Conservation (phyloP, 2,113 vertebrate species). For the Picathartes gymnocephalus region DNA sequence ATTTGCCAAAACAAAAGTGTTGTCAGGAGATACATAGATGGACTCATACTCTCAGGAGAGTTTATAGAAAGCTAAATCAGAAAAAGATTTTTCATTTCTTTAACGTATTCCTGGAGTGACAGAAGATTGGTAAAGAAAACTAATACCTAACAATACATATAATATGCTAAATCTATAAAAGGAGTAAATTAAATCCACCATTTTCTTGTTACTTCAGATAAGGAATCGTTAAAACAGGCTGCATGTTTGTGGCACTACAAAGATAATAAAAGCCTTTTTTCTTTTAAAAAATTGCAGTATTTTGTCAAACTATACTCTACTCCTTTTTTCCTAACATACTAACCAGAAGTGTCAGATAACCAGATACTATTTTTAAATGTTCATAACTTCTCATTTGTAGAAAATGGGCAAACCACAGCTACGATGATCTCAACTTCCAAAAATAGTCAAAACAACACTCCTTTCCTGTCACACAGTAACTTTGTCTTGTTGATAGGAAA, state of each 20-base stretch:
- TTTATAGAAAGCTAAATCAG: not conserved
- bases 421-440: not conserved
- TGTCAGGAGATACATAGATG: not conserved
- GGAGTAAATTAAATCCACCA: not conserved
- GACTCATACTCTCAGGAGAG: not conserved
- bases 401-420: not conserved
- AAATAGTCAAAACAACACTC: not conserved
- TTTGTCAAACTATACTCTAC: not conserved
- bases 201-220: not conserved
- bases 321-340: not conserved
- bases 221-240: not conserved
- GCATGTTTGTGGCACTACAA: not conserved
- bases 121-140: not conserved
- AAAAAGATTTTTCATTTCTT: not conserved
- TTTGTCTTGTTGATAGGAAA: not conserved
- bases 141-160: not conserved
- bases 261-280: not conserved
- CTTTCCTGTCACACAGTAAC: conserved; percentile 5
- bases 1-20: not conserved
- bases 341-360: not conserved
- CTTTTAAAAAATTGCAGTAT: not conserved
- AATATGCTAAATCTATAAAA: not conserved
- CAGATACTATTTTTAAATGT: conserved; percentile 16
- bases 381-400: not conserved
- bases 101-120: not conserved